Evolutionary conservation across 2,888 invertebrate genomes (phyloP).

Genomic region (Anaspis maculata): DNA sequence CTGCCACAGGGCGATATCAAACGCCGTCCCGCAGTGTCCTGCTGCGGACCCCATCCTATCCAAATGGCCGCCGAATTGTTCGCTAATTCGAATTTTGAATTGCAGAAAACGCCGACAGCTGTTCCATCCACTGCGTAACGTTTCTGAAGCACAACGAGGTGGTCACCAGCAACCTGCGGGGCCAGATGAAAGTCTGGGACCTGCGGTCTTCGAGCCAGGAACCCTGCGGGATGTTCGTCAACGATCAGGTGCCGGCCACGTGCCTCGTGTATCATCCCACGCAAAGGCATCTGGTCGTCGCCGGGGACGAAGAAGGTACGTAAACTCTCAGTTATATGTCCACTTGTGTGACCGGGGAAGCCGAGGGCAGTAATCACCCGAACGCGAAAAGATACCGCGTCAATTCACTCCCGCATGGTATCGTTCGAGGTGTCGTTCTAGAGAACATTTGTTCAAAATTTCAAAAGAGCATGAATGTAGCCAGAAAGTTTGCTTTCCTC

Average conservation of each 20-base stretch:
- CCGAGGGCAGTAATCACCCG: background rate
- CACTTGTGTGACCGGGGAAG: conserved; percentile 1
- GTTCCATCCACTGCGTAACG: conserved; percentile 66
- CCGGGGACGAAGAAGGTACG: conserved; percentile 79
- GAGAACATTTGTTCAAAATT: no score
- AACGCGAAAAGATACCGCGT: background rate
- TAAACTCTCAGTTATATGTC: conserved; percentile 6
- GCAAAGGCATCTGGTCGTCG: conserved; percentile 73
- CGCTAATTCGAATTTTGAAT: conserved; percentile 13
- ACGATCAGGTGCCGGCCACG: conserved; percentile 65
- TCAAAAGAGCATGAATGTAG: no score
- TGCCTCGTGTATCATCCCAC: conserved; percentile 78
- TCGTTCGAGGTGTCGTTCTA: no score
- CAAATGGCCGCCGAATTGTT: background rate
- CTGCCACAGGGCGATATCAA: no score
- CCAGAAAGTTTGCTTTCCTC: no score
- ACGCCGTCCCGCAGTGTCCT: no score
- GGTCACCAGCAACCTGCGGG: conserved; percentile 77
- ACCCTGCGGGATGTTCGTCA: conserved; percentile 61
- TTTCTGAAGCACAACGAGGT: conserved; percentile 68
- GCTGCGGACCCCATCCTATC: no score
- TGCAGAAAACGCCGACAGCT: conserved; percentile 69
- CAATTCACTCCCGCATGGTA: conserved; percentile 35
- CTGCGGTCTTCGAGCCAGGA: conserved; percentile 55
- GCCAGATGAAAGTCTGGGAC: conserved; percentile 88